These are phyloP conservation scores for Apotomis capreana DNA, from an alignment of 2,888 invertebrate species.

Conservation along the genomic window DNA sequence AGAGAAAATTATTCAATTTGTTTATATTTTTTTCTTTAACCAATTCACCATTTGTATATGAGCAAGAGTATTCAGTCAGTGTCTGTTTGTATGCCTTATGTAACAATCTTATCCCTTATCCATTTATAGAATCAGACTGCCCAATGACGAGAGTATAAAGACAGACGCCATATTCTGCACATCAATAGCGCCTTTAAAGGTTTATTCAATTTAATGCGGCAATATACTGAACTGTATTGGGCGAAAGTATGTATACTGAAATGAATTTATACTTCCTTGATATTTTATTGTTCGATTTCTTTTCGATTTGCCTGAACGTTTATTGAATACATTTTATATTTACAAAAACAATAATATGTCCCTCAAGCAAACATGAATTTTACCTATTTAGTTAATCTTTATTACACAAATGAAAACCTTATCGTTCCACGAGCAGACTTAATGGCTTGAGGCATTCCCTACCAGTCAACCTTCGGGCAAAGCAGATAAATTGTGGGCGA, in stretches of 20 bases:
- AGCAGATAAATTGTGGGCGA: too few relatives aligned
- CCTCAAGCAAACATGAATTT: too few relatives aligned
- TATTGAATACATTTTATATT: not conserved
- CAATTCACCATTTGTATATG: too few relatives aligned
- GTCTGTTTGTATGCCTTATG: conserved; percentile 9
- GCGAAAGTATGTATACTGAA: conserved; percentile 10
- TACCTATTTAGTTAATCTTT: too few relatives aligned
- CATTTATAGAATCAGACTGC: conserved; percentile 1
- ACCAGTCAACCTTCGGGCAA: too few relatives aligned
- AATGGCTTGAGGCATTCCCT: too few relatives aligned
- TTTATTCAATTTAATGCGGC: conserved; percentile 41
- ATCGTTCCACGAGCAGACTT: too few relatives aligned
- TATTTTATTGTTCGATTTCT: conserved; percentile 1
- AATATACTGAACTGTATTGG: conserved; percentile 25
- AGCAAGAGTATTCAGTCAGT: not conserved
- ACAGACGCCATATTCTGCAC: conserved; percentile 14
- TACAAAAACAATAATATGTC: too few relatives aligned
- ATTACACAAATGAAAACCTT: too few relatives aligned
- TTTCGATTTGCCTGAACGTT: not conserved
- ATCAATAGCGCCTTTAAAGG: conserved; percentile 40
- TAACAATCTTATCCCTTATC: conserved; percentile 4
- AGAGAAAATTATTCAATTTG: too few relatives aligned
- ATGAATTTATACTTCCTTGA: conserved; percentile 8
- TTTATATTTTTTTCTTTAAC: too few relatives aligned
- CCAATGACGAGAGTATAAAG: conserved; percentile 8